Evolutionary conservation across 2,888 invertebrate species (phyloP), one percentile per base, ranked within the genome.

Genomic region (Scaptomyza parva): DNA sequence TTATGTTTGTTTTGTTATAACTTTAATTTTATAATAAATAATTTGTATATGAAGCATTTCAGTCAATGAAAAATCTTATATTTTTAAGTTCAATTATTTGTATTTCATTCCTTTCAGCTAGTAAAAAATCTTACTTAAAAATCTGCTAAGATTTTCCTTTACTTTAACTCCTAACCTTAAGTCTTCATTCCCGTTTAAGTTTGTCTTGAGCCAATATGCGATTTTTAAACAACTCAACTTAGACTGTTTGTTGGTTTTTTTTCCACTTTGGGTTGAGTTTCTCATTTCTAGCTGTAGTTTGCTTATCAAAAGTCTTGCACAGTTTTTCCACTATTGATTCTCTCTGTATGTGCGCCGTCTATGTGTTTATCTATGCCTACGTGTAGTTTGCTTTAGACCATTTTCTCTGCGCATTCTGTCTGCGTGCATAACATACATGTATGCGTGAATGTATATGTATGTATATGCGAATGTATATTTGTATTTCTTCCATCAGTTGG

Each of bases 361-460:
- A 57, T 78, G 86, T 82, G 79, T 69, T 82, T 86, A 76, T 73
- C 83, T 86, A 65, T 69, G 86, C 70, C 76, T 78, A 76, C 66
- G 62, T 76, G 69, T 67, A 69, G 65, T 66, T 66, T 61, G 45
- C 55, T 41, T 41, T 12, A 40, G 51, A 47, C 60, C 45, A 37
- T 37, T 52, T 59, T 53, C 47, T 47, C 47, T 47, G 43, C 14
- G 40, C 43, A 45, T 52, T 55, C 54, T 62, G 70, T 54, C 61
- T 70, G 61, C 44, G 20, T 64, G 44, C 51, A 54, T 18, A 6
- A 7, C n/a, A 50, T 20, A 4, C 8, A 24, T 52, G 17, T 41
- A 26, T 45, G 24, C 12, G 12, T 50, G 30, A 22, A 30, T n/a
- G 35, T 33, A 28, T 51, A 18, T 18, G 28, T 22, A 11, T 63